phyloP scores from a whole-genome alignment of 92 coral and sea anemone species.

The Bergia puertoricense region DNA sequence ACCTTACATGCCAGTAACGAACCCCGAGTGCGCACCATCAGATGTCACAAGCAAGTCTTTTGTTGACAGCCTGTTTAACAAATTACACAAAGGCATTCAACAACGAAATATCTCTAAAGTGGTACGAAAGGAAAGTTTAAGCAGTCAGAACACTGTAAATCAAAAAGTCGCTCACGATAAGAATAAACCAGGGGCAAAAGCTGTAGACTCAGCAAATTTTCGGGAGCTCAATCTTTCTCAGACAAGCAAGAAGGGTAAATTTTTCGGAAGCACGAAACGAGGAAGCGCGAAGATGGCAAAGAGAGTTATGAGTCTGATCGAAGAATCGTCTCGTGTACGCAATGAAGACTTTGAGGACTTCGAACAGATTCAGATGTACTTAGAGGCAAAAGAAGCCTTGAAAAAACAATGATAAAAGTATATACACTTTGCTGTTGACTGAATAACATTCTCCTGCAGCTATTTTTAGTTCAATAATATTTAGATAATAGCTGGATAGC shows the following conservation, averaged over 20 bases:
- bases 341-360: slow-evolving; percentile 54
- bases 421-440: too few relatives aligned
- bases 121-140: neutral
- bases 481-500: too few relatives aligned
- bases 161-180: neutral
- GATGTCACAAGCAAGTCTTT: slow-evolving; percentile 1
- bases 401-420: neutral
- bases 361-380: slow-evolving; percentile 42
- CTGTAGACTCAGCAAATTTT: too few relatives aligned
- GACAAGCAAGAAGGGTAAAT: neutral
- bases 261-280: slow-evolving; percentile 5
- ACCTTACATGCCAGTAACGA: neutral
- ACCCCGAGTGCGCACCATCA: neutral
- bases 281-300: slow-evolving; percentile 14
- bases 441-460: too few relatives aligned
- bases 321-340: slow-evolving; percentile 20
- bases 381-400: slow-evolving; percentile 46
- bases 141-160: neutral
- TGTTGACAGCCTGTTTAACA: neutral
- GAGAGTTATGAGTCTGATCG: neutral
- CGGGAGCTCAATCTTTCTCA: neutral
- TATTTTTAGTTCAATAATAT: too few relatives aligned
- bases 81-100: slow-evolving; percentile 6
- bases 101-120: neutral
- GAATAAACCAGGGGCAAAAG: neutral